Base-by-base conservation (phyloP, 2,797 vertebrate species). In the Amphiprion clarkii region DNA sequence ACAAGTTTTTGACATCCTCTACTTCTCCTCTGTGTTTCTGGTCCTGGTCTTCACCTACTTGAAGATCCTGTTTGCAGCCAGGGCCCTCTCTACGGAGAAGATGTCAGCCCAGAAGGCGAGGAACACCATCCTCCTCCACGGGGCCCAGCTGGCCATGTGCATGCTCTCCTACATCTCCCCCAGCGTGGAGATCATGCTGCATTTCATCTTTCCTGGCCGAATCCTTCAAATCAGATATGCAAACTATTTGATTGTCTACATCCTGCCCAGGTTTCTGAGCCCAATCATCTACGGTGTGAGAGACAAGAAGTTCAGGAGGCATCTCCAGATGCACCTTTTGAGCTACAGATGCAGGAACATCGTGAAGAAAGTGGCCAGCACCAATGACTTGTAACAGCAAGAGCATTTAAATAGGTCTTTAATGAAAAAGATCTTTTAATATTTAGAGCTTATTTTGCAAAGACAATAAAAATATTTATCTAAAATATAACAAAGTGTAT, bases 101-200 rank as follows among this genome's bases (percentile, higher is more conserved):
- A 40, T 17, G 1, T 92, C 82, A 0, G 91, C 90, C 10, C 79
- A 89, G 65, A 86, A 77, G 1, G 95, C 93, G 36, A 87, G 89
- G 29, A 95, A 92, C 81, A 96, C 95, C 81, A 95, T 96, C 85
- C 76, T 95, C 46, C 89, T 96, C 1, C 95, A 96, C 36, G 95
- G 93, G 1, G 81, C 42, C 2, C 95, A 95, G 89, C 87, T 95
- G 44, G 82, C 92, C 56, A 93, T 96, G 94, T 96, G 95, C 78
- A 71, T 95, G 91, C 91, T 95, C 8, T 94, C 94, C 49, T 96
- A 96, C 71, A 67, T 95, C 65, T 94, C 93, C 3, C 94, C 94
- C 4, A 93, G 77, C 0, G 73, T 95, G 63, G 95, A 95, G 81
- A 2, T 88, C 0, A 1, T 90, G 0, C 79, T 95, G 25, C 78